phyloP scores from a whole-genome alignment of 1,140 invertebrate species.

The Meloidogyne floridensis region DNA sequence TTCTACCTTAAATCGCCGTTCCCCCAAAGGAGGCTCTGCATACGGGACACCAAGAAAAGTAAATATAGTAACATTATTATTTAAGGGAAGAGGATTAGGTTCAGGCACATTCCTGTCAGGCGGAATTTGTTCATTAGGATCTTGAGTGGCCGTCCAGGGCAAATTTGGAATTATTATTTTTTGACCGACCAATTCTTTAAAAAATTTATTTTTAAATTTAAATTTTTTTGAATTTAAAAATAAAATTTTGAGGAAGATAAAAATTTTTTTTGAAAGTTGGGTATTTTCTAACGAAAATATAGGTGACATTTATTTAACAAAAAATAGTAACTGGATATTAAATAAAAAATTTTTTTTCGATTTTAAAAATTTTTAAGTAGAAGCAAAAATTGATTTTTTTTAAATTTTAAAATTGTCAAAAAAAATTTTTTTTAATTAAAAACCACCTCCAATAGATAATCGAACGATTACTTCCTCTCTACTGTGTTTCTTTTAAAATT shows the following conservation, averaged over 20 bases:
- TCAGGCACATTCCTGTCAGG: slow-evolving; percentile 43
- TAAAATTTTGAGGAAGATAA: too few relatives aligned
- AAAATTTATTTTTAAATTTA: too few relatives aligned
- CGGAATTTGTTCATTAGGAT: slow-evolving; percentile 54
- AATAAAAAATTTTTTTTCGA: too few relatives aligned
- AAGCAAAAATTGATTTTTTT: too few relatives aligned
- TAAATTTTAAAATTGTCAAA: too few relatives aligned
- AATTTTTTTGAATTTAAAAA: not conserved
- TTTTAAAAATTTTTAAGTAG: too few relatives aligned
- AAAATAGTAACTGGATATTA: too few relatives aligned
- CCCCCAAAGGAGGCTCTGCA: slow-evolving; percentile 74
- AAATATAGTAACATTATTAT: slow-evolving; percentile 59
- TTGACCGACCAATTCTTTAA: slow-evolving; percentile 46
- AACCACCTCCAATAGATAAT: slow-evolving; percentile 5
- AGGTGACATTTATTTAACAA: too few relatives aligned
- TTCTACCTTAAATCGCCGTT: slow-evolving; percentile 71
- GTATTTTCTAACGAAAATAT: too few relatives aligned
- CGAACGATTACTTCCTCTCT: slow-evolving; percentile 26
- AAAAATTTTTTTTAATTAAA: not conserved
- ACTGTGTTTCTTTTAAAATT: not conserved
- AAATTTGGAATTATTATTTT: slow-evolving; percentile 45
- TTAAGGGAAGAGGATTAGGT: slow-evolving; percentile 53
- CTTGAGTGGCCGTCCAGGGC: slow-evolving; percentile 59
- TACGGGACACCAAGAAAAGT: slow-evolving; percentile 76
- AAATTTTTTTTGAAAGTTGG: too few relatives aligned